These are phyloP conservation scores for Gasterosteus aculeatus DNA, from an alignment of 2,113 vertebrate species.

Conservation along the genomic window DNA sequence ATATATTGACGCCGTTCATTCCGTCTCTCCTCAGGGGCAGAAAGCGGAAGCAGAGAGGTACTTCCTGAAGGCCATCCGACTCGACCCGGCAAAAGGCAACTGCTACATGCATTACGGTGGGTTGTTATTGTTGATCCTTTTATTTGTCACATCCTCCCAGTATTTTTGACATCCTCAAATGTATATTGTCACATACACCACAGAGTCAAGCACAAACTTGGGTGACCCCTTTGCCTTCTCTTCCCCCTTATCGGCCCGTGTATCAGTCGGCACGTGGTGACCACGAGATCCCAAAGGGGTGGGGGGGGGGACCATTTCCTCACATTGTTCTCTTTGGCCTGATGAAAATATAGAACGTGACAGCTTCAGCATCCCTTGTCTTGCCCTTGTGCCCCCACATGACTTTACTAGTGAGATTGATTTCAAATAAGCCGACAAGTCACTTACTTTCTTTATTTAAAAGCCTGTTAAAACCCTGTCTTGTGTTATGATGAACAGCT, in stretches of 20 bases:
- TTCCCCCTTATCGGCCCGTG: constrained; percentile 4
- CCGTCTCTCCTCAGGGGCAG: constrained; percentile 86
- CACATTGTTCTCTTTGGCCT: constrained; percentile 54
- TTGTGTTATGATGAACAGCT: constrained; percentile 7
- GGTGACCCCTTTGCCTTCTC: constrained; percentile 37
- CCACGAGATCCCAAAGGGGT: neutral
- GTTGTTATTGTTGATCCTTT: constrained; percentile 46
- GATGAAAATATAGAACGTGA: constrained; percentile 42
- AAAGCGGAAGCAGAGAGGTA: constrained; percentile 95
- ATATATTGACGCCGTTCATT: constrained; percentile 61
- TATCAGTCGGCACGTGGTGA: constrained; percentile 15
- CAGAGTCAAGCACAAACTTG: constrained; percentile 27
- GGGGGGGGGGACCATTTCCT: constrained; percentile 49
- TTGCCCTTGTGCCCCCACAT: neutral
- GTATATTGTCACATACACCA: neutral
- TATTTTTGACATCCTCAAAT: constrained; percentile 16
- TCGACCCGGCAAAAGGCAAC: constrained; percentile 97
- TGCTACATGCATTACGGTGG: constrained; percentile 99
- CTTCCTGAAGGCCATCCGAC: constrained; percentile 95
- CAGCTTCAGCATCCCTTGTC: neutral
- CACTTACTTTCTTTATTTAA: constrained; percentile 10
- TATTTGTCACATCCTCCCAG: constrained; percentile 22
- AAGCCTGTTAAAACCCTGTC: constrained; percentile 1
- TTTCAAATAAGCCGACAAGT: constrained; percentile 12
- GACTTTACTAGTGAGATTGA: neutral